A percentile compares a stretch with the other conserved stretches of the same genome.
Conservation (phyloP, 1,140 invertebrate genomes). For the Cherax quadricarinatus region DNA sequence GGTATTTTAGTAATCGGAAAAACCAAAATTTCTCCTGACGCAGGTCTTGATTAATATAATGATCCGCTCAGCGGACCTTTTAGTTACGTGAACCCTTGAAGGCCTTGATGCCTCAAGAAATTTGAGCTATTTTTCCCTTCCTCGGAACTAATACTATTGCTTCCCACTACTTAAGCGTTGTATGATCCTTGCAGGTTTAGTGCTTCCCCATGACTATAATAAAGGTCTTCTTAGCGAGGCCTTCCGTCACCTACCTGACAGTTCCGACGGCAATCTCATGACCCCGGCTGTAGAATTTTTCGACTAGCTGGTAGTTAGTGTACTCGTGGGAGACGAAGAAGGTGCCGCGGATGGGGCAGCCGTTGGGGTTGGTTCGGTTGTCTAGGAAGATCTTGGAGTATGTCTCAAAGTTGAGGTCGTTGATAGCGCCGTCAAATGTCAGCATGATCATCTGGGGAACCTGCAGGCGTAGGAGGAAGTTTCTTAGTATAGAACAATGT, state of each 20-base stretch:
- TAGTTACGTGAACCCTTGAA: too few relatives aligned
- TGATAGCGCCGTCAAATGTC: constrained; percentile 95
- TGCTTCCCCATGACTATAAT: too few relatives aligned
- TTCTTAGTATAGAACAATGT: neutral
- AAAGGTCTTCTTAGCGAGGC: too few relatives aligned
- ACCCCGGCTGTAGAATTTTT: constrained; percentile 90
- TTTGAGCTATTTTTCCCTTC: too few relatives aligned
- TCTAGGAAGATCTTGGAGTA: constrained; percentile 88
- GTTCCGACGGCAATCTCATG: constrained; percentile 95
- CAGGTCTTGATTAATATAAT: too few relatives aligned
- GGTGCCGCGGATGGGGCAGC: constrained; percentile 92
- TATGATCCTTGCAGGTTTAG: too few relatives aligned
- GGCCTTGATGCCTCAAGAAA: too few relatives aligned
- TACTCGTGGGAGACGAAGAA: constrained; percentile 97
- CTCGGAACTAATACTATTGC: too few relatives aligned
- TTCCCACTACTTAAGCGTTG: too few relatives aligned
- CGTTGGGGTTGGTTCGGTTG: constrained; percentile 86
- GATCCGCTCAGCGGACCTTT: too few relatives aligned
- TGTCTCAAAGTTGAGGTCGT: constrained; percentile 92
- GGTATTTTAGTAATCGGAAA: too few relatives aligned
- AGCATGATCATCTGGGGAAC: constrained; percentile 95
- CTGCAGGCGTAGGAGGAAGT: constrained; percentile 79
- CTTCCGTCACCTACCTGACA: constrained; percentile 75
- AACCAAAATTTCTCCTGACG: too few relatives aligned
- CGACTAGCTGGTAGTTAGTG: constrained; percentile 95